Evolutionary conservation across 2,888 invertebrate species (phyloP).

Genomic region (Spodoptera exigua): DNA sequence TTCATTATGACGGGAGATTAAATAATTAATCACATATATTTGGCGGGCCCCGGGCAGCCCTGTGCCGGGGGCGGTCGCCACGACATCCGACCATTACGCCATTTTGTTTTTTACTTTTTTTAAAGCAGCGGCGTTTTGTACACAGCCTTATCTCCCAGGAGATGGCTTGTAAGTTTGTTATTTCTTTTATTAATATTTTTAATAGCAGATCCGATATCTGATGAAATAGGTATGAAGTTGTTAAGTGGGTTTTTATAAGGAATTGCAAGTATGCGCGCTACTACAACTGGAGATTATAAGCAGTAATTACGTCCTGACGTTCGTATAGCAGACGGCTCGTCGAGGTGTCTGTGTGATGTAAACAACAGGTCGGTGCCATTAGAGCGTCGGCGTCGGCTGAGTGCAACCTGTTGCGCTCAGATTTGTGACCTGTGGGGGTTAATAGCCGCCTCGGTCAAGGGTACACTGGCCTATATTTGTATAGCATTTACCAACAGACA

Average conservation of each 20-base stretch:
- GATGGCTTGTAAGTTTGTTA: constrained; percentile 48
- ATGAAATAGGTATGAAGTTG: constrained; percentile 51
- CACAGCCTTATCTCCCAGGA: constrained; percentile 54
- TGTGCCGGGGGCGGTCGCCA: constrained; percentile 39
- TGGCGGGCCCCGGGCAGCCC: constrained; percentile 34
- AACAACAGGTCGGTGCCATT: no score
- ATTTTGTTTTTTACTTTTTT: constrained; percentile 53
- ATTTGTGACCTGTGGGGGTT: no score
- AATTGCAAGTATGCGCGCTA: constrained; percentile 23
- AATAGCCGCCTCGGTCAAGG: no score
- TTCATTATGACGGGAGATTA: constrained; percentile 48
- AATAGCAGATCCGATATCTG: constrained; percentile 56
- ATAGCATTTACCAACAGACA: no score
- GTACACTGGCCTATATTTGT: no score
- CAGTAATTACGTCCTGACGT: constrained; percentile 22
- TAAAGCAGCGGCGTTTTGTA: constrained; percentile 58
- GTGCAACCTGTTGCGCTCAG: no score
- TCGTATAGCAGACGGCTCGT: no score
- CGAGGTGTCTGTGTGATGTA: no score
- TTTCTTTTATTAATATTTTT: constrained; percentile 56
- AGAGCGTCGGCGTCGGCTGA: no score
- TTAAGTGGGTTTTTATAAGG: constrained; percentile 31
- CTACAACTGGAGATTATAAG: constrained; percentile 16
- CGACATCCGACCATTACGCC: constrained; percentile 55
- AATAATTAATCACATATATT: constrained; percentile 50